Base-by-base conservation (phyloP, 1,140 invertebrate genomes). In the Hyphantria cunea region DNA sequence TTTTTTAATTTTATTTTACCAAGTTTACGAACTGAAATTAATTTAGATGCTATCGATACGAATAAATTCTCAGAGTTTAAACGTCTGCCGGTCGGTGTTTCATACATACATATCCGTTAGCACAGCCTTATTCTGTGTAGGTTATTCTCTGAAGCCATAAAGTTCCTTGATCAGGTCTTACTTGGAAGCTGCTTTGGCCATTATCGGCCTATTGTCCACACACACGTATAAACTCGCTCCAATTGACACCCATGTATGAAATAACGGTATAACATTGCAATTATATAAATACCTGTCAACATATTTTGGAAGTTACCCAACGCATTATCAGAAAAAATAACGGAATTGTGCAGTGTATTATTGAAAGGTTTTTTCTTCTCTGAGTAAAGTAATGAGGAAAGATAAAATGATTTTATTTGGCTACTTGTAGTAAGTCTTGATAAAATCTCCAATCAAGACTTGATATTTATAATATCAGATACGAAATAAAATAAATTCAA, bases 231-330 rank as follows among this genome's bases (percentile, higher is more conserved):
- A 72, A 44, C 68, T 66, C 34, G 52, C 3, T 58, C 62, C 73
- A 76, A 76, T 76, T 76, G 74, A 76, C 70, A 68, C 65, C 51
- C 42, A 39, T 32, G 58, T 60, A 34, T 62, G 66, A 71, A 69
- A 61, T 55, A 32, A 51, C 50, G 37, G 61, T 49, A 12, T n/a
- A 13, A 39, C 31, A 0, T n/a, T 13, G n/a, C 8, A 39, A 39
- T 25, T 12, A 47, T 56, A 34, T 56, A 48, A 31, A 12, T 25
- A 47, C n/a, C 37, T n/a, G 7, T 39, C 54, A 31, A 37, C 47
- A 33, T 64, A 47, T 58, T 50, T 34, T 45, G 47, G 52, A 39
- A 45, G 37, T 51, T 51, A 3, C 51, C 31, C 32, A 39, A 25
- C 47, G 39, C 41, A 37, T 45, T 56, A 45, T 37, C 41, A 34